Conservation (phyloP, 2,888 invertebrate genomes). For the Ophioninae sp. region DNA sequence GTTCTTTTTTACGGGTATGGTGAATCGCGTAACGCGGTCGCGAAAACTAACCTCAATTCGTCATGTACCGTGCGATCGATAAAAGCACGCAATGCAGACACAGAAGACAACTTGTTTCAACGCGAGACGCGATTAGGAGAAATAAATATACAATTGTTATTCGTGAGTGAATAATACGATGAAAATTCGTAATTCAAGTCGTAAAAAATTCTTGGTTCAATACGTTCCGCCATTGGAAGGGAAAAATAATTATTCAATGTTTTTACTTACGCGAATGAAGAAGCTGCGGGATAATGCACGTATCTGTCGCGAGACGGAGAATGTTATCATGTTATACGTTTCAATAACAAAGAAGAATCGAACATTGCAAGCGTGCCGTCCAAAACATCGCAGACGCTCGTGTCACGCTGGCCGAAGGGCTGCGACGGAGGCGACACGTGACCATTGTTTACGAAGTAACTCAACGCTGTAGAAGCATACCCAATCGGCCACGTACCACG, state of each 20-base stretch:
- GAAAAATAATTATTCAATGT: neutral
- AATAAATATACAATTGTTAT: neutral
- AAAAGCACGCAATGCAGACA: neutral
- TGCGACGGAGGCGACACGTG: too few species aligned
- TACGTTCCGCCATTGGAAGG: neutral
- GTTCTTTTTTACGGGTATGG: neutral
- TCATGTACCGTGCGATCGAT: neutral
- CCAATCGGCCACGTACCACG: too few species aligned
- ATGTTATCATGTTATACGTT: constrained; percentile 53
- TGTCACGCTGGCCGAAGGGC: too few species aligned
- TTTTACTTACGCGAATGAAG: constrained; percentile 57
- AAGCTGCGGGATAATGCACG: constrained; percentile 37
- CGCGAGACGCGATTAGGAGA: neutral
- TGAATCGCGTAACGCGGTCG: neutral
- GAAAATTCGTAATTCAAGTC: neutral
- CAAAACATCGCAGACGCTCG: neutral
- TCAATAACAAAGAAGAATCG: constrained; percentile 24
- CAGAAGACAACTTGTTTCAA: constrained; percentile 10
- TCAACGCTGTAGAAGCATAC: too few species aligned
- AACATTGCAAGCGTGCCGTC: constrained; percentile 15
- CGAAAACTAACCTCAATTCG: neutral
- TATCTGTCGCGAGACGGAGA: constrained; percentile 30
- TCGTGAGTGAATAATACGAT: too few species aligned
- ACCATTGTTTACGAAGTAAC: too few species aligned
- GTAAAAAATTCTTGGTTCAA: constrained; percentile 5